Evolutionary conservation across 2,797 vertebrate genomes (phyloP).

Genomic region (Chrysocyon brachyurus): DNA sequence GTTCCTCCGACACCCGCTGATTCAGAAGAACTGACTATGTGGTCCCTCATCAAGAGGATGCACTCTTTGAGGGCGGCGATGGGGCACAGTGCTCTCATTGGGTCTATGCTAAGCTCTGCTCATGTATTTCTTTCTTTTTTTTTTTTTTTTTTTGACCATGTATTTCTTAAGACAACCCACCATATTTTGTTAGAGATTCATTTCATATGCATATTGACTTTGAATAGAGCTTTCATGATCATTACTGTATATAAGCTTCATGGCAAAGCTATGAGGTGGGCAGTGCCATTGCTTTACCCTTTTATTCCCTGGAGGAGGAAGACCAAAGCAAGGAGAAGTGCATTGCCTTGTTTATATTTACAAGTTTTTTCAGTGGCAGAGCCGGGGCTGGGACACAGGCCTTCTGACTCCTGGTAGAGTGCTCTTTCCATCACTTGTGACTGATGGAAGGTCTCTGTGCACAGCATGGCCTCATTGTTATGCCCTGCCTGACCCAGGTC

Average conservation of each 20-base stretch:
- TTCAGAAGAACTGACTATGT: background rate
- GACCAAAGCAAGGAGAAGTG: background rate
- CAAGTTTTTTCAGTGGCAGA: background rate
- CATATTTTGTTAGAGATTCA: background rate
- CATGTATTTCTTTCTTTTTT: background rate
- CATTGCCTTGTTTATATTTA: background rate
- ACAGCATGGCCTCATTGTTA: background rate
- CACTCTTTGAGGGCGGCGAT: background rate
- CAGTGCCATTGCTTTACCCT: background rate
- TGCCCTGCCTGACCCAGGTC: constrained; percentile 20
- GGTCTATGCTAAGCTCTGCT: background rate
- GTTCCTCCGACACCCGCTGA: background rate
- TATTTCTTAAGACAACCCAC: background rate
- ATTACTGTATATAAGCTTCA: background rate
- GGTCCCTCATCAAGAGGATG: background rate
- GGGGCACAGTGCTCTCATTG: background rate
- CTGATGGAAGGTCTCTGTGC: background rate
- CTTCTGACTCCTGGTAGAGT: constrained; percentile 7
- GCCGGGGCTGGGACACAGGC: background rate
- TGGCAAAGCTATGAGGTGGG: background rate
- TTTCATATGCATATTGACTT: background rate
- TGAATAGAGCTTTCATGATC: background rate
- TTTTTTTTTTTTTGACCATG: background rate
- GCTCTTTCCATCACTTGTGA: constrained; percentile 3
- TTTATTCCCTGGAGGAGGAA: background rate